Conservation (phyloP, 2,113 vertebrate species). For the Engystomops pustulosus region DNA sequence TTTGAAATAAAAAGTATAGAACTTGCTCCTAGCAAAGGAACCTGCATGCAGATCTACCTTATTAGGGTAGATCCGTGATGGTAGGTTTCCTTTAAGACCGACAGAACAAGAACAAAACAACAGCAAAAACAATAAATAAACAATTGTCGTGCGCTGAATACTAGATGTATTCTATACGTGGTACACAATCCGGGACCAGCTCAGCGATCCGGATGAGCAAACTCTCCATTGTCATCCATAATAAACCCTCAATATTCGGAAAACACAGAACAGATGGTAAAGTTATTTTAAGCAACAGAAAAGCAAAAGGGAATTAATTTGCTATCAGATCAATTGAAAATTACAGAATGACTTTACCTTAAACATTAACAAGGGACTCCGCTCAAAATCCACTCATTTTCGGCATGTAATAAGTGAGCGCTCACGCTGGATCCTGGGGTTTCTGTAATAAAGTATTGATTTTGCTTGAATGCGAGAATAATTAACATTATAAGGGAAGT, state of each 20-base stretch:
- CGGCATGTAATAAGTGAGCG: conserved; percentile 34
- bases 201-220: conserved; percentile 8
- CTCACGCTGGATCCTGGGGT: conserved; percentile 19
- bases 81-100: background rate
- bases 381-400: conserved; percentile 28
- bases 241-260: conserved; percentile 45
- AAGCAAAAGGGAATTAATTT: conserved; percentile 44
- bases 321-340: conserved; percentile 45
- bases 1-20: too few species aligned
- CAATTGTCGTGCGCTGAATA: background rate
- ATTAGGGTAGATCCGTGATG: too few species aligned
- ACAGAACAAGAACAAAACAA: background rate
- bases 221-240: conserved; percentile 41
- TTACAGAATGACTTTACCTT: conserved; percentile 40
- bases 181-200: conserved; percentile 1
- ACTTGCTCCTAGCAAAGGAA: too few species aligned
- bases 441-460: conserved; percentile 51
- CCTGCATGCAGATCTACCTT: too few species aligned
- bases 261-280: conserved; percentile 41
- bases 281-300: conserved; percentile 47
- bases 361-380: conserved; percentile 20
- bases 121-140: background rate
- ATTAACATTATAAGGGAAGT: conserved; percentile 31
- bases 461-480: conserved; percentile 42
- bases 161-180: background rate